Evolutionary conservation across 2,797 vertebrate genomes (phyloP).

Genomic region (Esox masquinongy): DNA sequence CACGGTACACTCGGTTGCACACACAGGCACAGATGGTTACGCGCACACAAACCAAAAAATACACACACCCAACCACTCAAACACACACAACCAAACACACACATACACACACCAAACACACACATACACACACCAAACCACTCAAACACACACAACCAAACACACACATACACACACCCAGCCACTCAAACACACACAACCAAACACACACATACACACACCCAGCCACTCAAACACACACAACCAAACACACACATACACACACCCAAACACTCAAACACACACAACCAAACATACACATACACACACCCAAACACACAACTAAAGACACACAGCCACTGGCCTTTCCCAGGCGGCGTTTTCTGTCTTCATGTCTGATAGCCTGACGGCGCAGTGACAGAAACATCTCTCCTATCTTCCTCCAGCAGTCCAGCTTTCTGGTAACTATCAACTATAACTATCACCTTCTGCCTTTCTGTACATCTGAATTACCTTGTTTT

Average conservation of each 20-base stretch:
- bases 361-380: background rate
- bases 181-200: background rate
- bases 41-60: background rate
- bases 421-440: constrained; percentile 11
- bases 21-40: background rate
- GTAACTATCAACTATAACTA: background rate
- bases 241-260: background rate
- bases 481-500: background rate
- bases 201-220: background rate
- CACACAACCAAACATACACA: background rate
- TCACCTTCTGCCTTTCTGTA: background rate
- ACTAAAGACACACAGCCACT: background rate
- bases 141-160: background rate
- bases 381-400: background rate
- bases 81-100: background rate
- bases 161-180: constrained; percentile 3
- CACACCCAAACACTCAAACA: no score
- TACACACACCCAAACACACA: background rate
- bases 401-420: background rate
- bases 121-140: background rate
- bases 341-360: background rate
- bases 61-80: background rate
- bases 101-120: constrained; percentile 1
- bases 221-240: background rate
- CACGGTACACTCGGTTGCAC: background rate